Evolutionary conservation across 1,140 invertebrate genomes (phyloP).

Genomic region (Mycetomoellerius zeteki): DNA sequence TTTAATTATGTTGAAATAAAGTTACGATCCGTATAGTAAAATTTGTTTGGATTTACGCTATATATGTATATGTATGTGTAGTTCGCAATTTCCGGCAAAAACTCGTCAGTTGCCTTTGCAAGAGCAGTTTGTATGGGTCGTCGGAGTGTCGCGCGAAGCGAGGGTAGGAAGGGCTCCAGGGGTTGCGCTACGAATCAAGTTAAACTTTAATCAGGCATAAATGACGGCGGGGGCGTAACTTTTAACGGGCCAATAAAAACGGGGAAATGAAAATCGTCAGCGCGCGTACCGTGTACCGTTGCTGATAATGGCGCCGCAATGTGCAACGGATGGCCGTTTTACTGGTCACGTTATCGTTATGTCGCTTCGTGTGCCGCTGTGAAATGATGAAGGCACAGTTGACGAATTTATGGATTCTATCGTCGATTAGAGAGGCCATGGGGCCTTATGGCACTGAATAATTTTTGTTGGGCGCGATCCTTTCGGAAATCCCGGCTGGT

Average conservation of each 20-base stretch:
- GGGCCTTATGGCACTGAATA: constrained; percentile 60
- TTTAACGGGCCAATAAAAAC: constrained; percentile 83
- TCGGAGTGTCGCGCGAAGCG: constrained; percentile 3
- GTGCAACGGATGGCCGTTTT: constrained; percentile 48
- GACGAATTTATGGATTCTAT: constrained; percentile 76
- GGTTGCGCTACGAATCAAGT: constrained; percentile 71
- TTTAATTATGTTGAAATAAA: neutral
- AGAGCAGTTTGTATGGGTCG: neutral
- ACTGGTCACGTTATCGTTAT: constrained; percentile 64
- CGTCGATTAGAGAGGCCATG: constrained; percentile 70
- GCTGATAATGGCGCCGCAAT: constrained; percentile 73
- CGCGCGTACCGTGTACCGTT: constrained; percentile 61
- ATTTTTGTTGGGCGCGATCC: constrained; percentile 65
- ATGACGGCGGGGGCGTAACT: constrained; percentile 81
- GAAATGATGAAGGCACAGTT: constrained; percentile 22
- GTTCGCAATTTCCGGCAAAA: constrained; percentile 27
- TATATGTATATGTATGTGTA: neutral
- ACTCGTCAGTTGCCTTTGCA: neutral
- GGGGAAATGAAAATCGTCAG: constrained; percentile 80
- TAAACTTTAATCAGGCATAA: constrained; percentile 84
- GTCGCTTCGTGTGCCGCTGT: constrained; percentile 47
- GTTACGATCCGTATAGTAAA: neutral
- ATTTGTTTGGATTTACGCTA: neutral
- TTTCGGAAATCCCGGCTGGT: constrained; percentile 54
- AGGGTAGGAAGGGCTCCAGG: neutral